Conservation (phyloP, 1,140 invertebrate genomes). For the Drosophila erecta region DNA sequence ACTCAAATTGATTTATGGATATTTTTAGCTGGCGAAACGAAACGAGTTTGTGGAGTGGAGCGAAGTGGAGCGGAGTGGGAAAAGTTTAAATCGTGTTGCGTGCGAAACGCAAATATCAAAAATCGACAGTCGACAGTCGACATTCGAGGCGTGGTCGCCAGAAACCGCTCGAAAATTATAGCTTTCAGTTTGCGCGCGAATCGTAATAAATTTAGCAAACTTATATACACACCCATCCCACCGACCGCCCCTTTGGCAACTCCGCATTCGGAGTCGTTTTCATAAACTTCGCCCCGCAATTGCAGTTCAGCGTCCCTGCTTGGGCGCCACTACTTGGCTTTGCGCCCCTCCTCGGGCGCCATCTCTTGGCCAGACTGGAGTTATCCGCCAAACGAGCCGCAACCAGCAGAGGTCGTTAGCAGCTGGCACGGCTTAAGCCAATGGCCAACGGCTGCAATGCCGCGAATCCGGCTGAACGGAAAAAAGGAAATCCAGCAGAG, state of each 20-base stretch:
- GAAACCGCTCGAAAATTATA: slow-evolving; percentile 80
- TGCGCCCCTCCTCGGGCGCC: neutral
- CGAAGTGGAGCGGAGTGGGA: neutral
- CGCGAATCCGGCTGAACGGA: slow-evolving; percentile 29
- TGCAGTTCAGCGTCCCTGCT: slow-evolving; percentile 52
- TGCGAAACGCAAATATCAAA: slow-evolving; percentile 82
- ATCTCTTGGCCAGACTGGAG: slow-evolving; percentile 13
- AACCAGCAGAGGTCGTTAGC: slow-evolving; percentile 77
- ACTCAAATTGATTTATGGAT: slow-evolving; percentile 81
- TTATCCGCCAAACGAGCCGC: slow-evolving; percentile 55
- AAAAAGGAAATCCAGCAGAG: slow-evolving; percentile 34
- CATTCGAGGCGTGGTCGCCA: slow-evolving; percentile 74
- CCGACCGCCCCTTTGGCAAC: neutral
- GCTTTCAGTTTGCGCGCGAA: slow-evolving; percentile 79
- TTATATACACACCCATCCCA: slow-evolving; percentile 62
- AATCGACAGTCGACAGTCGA: slow-evolving; percentile 78
- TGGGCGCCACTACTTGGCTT: neutral
- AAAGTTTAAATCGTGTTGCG: slow-evolving; percentile 79
- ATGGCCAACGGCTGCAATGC: slow-evolving; percentile 33
- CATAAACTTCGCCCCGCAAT: slow-evolving; percentile 68
- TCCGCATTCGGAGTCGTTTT: slow-evolving; percentile 47
- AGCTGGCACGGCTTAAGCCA: slow-evolving; percentile 71
- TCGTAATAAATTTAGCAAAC: slow-evolving; percentile 81
- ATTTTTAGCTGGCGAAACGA: slow-evolving; percentile 65
- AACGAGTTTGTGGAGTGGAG: too few species aligned